phyloP scores from a whole-genome alignment of 2,113 vertebrate genomes.

The Laticauda laticaudata region DNA sequence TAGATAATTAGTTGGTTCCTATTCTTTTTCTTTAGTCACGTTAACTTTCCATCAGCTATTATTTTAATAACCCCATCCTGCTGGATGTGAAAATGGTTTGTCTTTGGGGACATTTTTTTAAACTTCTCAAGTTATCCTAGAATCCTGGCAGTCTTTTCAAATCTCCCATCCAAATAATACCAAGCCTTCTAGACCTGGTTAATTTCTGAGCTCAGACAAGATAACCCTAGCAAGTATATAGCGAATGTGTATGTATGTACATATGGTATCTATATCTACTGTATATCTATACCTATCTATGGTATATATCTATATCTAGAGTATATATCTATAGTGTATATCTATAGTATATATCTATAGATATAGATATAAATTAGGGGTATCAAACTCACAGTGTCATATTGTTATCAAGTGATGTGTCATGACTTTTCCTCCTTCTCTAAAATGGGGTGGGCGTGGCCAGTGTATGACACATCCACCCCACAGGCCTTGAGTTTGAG shows the following conservation, averaged over 20 bases:
- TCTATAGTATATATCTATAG: no score
- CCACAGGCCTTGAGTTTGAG: no score
- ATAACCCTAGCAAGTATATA: not conserved
- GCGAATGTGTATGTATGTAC: not conserved
- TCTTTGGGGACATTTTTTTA: not conserved
- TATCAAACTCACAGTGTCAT: no score
- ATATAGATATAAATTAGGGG: no score
- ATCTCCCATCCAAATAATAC: not conserved
- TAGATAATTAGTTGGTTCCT: not conserved
- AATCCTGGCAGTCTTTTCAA: not conserved
- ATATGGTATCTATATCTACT: no score
- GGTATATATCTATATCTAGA: no score
- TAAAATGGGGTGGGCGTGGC: no score
- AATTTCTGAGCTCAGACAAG: not conserved
- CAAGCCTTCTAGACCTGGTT: not conserved
- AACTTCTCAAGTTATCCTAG: not conserved
- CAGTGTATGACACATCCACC: no score
- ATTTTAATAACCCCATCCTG: not conserved
- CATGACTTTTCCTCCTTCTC: no score
- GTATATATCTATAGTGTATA: no score
- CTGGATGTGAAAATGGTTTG: not conserved
- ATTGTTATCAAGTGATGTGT: no score
- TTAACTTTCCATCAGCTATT: not conserved
- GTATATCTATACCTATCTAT: no score
- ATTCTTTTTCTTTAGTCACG: not conserved